Conservation (phyloP, 1,140 invertebrate species). For the Penaeus indicus region DNA sequence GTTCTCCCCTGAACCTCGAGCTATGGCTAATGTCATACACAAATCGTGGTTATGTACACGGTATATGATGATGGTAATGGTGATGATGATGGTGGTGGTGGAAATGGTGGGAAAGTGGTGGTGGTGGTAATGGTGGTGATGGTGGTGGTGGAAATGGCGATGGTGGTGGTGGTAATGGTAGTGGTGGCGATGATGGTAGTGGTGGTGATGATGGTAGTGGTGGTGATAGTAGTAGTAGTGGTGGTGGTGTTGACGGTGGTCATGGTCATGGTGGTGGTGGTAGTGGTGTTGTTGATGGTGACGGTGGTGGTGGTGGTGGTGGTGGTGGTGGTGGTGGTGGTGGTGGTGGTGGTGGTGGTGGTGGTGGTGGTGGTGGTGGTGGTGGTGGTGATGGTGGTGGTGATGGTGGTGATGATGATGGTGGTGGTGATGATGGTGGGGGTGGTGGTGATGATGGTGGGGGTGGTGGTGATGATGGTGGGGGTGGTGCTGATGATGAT, state of each 20-base stretch:
- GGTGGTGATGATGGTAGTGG: conserved; percentile 9
- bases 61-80: too few species aligned
- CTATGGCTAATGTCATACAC: too few species aligned
- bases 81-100: too few species aligned
- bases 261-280: conserved; percentile 3
- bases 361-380: conserved; percentile 9
- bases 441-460: too few species aligned
- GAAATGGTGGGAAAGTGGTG: neutral
- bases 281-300: neutral
- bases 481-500: too few species aligned
- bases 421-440: too few species aligned
- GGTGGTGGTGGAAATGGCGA: conserved; percentile 3
- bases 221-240: conserved; percentile 3
- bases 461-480: too few species aligned
- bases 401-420: neutral
- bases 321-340: conserved; percentile 9
- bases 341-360: neutral
- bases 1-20: too few species aligned
- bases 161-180: neutral
- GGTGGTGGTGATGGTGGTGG: neutral
- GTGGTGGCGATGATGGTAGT: neutral
- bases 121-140: conserved; percentile 9
- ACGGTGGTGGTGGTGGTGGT: conserved; percentile 2
- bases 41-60: too few species aligned
- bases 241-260: neutral